Conservation (phyloP, 2,113 vertebrate species). For the Rattus norvegicus region DNA sequence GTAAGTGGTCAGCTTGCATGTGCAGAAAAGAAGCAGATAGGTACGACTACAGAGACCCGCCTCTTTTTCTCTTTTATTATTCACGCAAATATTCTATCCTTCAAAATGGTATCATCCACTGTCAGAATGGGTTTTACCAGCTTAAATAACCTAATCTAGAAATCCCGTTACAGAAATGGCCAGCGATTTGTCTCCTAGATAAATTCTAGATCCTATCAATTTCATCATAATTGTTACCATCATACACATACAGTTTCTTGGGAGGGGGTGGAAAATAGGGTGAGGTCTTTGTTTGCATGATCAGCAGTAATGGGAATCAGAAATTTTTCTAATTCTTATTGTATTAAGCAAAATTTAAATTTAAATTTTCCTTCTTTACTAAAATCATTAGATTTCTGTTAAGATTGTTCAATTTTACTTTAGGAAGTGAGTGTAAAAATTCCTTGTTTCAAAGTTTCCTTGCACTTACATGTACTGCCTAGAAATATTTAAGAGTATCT, state of each 20-base stretch:
- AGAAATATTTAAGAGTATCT: background rate
- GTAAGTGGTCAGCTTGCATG: background rate
- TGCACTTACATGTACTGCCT: background rate
- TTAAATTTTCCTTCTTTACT: slow-evolving; percentile 6
- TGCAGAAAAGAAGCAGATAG: background rate
- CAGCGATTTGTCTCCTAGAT: background rate
- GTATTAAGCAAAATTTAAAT: background rate
- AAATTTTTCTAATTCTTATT: slow-evolving; percentile 13
- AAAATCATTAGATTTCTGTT: background rate
- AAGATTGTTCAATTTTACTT: background rate
- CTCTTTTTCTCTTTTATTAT: background rate
- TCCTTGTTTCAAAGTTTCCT: background rate
- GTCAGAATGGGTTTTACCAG: background rate
- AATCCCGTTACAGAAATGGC: background rate
- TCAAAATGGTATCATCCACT: background rate
- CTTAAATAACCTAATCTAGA: background rate
- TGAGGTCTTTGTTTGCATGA: slow-evolving; percentile 26
- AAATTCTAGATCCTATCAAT: background rate
- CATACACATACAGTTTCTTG: background rate
- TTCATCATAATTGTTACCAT: background rate
- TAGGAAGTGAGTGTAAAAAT: slow-evolving; percentile 22
- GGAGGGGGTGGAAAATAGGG: background rate
- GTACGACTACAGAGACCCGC: background rate
- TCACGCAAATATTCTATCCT: background rate
- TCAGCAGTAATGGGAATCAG: background rate